A percentile compares a stretch with the other conserved stretches of the same genome.
Evolutionary conservation across 2,113 vertebrate genomes (phyloP).

Genomic region (Cyrtonyx montezumae): DNA sequence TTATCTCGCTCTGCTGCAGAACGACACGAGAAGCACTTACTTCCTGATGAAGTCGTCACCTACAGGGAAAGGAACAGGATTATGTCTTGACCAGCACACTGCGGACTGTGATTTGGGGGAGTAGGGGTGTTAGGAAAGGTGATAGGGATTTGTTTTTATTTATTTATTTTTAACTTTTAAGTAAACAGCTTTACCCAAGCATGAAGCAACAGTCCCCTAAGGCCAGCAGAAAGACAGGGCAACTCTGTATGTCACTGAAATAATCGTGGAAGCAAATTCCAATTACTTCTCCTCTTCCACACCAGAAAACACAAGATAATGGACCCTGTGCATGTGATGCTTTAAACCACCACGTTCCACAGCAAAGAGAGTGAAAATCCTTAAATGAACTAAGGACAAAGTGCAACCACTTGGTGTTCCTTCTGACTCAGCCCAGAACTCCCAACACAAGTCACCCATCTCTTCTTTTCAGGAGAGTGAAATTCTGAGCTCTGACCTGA

Average conservation of each 20-base stretch:
- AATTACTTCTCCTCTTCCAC: slow-evolving; percentile 49
- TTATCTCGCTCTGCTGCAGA: slow-evolving; percentile 98
- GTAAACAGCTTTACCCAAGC: slow-evolving; percentile 54
- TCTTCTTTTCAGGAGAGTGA: not conserved
- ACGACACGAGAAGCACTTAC: slow-evolving; percentile 98
- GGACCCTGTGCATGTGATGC: not conserved
- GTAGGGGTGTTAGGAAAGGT: not conserved
- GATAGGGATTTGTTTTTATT: not conserved
- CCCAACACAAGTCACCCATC: not conserved
- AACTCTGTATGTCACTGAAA: slow-evolving; percentile 20
- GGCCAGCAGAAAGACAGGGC: slow-evolving; percentile 2
- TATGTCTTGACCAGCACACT: slow-evolving; percentile 45
- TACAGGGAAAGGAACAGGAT: slow-evolving; percentile 66
- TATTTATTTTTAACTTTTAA: not conserved
- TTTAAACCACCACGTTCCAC: slow-evolving; percentile 17
- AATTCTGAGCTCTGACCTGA: slow-evolving; percentile 6
- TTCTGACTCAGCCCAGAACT: not conserved
- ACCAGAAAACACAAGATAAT: slow-evolving; percentile 42
- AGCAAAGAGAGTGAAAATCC: not conserved
- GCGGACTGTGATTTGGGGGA: not conserved
- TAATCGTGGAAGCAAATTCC: slow-evolving; percentile 42
- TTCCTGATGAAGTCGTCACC: slow-evolving; percentile 97
- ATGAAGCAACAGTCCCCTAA: slow-evolving; percentile 28
- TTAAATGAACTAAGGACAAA: slow-evolving; percentile 12
- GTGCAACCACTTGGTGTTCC: not conserved